Conservation (phyloP, 2,113 vertebrate species). For the Python bivittatus region DNA sequence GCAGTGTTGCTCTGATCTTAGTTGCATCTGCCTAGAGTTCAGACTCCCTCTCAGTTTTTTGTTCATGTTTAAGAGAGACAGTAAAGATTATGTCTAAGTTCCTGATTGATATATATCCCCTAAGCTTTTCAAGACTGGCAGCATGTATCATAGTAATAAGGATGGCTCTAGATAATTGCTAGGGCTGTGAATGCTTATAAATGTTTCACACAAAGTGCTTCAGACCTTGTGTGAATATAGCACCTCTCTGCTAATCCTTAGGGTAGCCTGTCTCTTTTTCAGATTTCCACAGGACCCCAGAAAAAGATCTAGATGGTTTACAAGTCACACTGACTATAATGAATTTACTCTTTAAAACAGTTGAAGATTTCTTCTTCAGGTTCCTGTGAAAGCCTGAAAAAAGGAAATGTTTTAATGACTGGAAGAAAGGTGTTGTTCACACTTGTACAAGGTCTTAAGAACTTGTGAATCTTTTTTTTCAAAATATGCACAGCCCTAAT, state of each 20-base stretch:
- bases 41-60: background rate
- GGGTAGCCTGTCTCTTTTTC: background rate
- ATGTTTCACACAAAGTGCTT: background rate
- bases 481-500: background rate
- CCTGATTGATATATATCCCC: background rate
- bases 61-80: background rate
- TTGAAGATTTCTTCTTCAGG: background rate
- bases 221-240: background rate
- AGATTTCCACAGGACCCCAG: background rate
- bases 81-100: background rate
- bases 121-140: background rate
- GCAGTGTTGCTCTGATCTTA: background rate
- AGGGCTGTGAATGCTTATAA: background rate
- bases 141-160: background rate
- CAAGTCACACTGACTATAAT: background rate
- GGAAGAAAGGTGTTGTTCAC: background rate
- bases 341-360: background rate
- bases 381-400: background rate
- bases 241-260: background rate
- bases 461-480: background rate
- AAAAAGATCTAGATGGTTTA: background rate
- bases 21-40: background rate
- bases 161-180: background rate
- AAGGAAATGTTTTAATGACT: background rate
- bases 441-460: background rate